These are phyloP conservation scores for Aptenodytes patagonicus DNA, from an alignment of 2,113 vertebrate genomes.

Conservation along the genomic window DNA sequence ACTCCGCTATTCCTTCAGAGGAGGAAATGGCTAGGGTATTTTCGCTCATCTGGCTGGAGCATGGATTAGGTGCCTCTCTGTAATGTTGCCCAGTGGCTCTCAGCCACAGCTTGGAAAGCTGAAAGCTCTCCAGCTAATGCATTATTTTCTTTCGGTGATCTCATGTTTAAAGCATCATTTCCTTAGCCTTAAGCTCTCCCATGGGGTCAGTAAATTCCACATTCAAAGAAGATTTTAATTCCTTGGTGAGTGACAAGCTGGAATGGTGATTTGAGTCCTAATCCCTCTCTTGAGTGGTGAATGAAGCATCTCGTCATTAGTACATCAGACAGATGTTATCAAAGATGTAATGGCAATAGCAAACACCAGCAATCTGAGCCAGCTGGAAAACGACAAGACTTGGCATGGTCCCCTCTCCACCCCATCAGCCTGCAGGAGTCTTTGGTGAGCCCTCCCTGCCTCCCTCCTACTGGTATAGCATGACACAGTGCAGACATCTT, in stretches of 20 bases:
- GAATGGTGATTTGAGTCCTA: background rate
- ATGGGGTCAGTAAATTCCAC: background rate
- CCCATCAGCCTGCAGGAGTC: background rate
- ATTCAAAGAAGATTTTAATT: conserved; percentile 61
- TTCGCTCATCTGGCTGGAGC: background rate
- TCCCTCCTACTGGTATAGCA: background rate
- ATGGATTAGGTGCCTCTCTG: background rate
- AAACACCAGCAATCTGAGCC: background rate
- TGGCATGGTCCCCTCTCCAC: background rate
- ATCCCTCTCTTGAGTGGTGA: conserved; percentile 12
- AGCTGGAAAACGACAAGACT: background rate
- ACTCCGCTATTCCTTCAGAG: background rate
- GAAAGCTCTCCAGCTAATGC: background rate
- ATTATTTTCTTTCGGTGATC: conserved; percentile 47
- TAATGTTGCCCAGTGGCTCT: background rate
- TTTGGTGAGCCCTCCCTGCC: background rate
- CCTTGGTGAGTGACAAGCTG: conserved; percentile 45
- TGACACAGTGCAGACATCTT: background rate
- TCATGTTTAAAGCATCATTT: conserved; percentile 50
- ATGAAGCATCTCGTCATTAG: conserved; percentile 16
- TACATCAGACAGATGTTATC: background rate
- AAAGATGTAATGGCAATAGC: background rate
- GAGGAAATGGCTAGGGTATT: background rate
- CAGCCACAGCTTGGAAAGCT: background rate
- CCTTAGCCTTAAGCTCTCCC: background rate